Base-by-base conservation (phyloP, 2,888 invertebrate species). In the Euplexia lucipara region DNA sequence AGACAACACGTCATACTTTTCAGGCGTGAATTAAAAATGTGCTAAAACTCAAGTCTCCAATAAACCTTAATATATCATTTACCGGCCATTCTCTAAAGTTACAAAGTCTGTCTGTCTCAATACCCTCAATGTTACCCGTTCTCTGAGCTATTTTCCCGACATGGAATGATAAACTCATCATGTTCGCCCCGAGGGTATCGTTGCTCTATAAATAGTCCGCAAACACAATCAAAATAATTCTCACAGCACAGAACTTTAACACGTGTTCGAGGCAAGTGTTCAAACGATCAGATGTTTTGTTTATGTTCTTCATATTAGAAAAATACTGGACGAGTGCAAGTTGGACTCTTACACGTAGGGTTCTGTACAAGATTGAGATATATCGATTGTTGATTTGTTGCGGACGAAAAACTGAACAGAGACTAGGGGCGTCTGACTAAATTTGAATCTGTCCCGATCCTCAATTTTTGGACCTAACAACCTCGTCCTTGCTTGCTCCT, bases 151-250 rank as follows among this genome's bases (percentile, higher is more conserved):
- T 56, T 66, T 47, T 18, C 18, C 47, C 44, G 52, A 57, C 59
- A 61, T 22, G 37, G 49, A 49, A 68, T 70, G 76, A 76, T 81
- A 79, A 81, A 74, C 45, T 54, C 70, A 74, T 75, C 72, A 73
- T 69, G 68, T 58, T 51, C 68, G 63, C 75, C 71, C 64, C 59
- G 70, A 76, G 82, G 79, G 78, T 66, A 76, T 72, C 70, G 49
- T 41, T 5, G 26, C 41, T 64, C 79, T 86, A 87, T 82, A 84
- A 83, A 86, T 86, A 88, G 72, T 60, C 83, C 88, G 89, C 80
- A 73, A 87, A 88, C 83, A 80, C 77, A 85, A 88, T 90, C 84
- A 84, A 70, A 81, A 82, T 80, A 66, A 72, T 82, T 78, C 78
- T 81, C 83, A 74, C 83, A 74, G 70, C n/a, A n/a, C n/a, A 67